phyloP scores from a whole-genome alignment of 1,140 invertebrate genomes.

The Drosophila cardini region DNA sequence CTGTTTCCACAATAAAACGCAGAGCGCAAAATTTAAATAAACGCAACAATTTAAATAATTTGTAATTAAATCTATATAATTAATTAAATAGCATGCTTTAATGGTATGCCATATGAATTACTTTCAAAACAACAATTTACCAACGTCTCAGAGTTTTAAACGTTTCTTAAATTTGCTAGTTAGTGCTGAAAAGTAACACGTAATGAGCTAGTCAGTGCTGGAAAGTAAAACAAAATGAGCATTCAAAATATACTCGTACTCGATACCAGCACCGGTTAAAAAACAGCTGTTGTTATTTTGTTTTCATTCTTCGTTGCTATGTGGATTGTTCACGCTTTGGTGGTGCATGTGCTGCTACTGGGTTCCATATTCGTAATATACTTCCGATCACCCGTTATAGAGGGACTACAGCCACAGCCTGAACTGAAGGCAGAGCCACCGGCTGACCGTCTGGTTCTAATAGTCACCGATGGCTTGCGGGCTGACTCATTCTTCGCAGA shows the following conservation, averaged over 20 bases:
- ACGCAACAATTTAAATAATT: too few species aligned
- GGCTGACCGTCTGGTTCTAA: slow-evolving; percentile 91
- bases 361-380: slow-evolving; percentile 88
- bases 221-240: too few species aligned
- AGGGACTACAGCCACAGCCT: slow-evolving; percentile 85
- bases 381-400: slow-evolving; percentile 88
- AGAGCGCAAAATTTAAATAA: too few species aligned
- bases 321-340: slow-evolving; percentile 73
- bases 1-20: too few species aligned
- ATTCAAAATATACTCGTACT: slow-evolving; percentile 12
- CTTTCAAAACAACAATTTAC: too few species aligned
- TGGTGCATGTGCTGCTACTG: slow-evolving; percentile 86
- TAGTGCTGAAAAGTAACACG: too few species aligned
- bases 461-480: slow-evolving; percentile 95
- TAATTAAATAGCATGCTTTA: too few species aligned
- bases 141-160: too few species aligned
- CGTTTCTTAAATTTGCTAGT: too few species aligned
- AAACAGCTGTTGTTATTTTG: slow-evolving; percentile 16
- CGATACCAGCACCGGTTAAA: slow-evolving; percentile 10
- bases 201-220: too few species aligned
- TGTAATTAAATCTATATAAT: too few species aligned
- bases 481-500: slow-evolving; percentile 91
- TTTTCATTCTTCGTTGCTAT: slow-evolving; percentile 41
- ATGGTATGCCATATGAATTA: too few species aligned
- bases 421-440: slow-evolving; percentile 86